phyloP scores from a whole-genome alignment of 2,888 invertebrate species.

The Himalopsyche anomala region DNA sequence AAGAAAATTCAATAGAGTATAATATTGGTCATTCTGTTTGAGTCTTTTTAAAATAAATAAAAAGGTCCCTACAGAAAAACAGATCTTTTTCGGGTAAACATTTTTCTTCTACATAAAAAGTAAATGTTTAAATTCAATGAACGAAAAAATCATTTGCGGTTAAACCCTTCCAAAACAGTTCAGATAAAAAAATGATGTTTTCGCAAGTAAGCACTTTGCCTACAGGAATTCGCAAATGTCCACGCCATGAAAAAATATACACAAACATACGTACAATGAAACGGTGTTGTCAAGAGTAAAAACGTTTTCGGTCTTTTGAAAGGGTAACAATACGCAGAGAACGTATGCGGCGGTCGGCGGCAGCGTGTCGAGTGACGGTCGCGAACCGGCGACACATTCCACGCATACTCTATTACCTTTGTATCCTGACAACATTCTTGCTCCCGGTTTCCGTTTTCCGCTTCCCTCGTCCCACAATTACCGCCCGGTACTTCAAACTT shows the following conservation, averaged over 20 bases:
- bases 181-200: constrained; percentile 35
- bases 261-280: constrained; percentile 1
- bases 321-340: constrained; percentile 27
- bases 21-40: too few relatives aligned
- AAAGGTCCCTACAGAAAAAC: too few relatives aligned
- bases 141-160: constrained; percentile 33
- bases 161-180: constrained; percentile 34
- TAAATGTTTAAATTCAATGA: constrained; percentile 31
- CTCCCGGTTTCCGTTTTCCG: constrained; percentile 34
- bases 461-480: not conserved
- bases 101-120: too few relatives aligned
- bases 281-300: constrained; percentile 35
- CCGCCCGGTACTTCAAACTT: constrained; percentile 24
- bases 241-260: constrained; percentile 20
- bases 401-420: constrained; percentile 60
- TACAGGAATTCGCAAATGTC: constrained; percentile 26
- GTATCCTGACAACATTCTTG: constrained; percentile 54
- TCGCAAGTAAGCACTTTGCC: constrained; percentile 43
- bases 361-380: constrained; percentile 31
- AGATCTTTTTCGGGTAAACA: too few relatives aligned
- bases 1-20: too few relatives aligned
- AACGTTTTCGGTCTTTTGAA: constrained; percentile 39
- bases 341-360: not conserved
- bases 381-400: constrained; percentile 52
- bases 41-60: too few relatives aligned